A percentile compares a stretch with the other conserved stretches of the same genome.
Conservation (phyloP, 2,888 invertebrate species). For the Plebejus anna region DNA sequence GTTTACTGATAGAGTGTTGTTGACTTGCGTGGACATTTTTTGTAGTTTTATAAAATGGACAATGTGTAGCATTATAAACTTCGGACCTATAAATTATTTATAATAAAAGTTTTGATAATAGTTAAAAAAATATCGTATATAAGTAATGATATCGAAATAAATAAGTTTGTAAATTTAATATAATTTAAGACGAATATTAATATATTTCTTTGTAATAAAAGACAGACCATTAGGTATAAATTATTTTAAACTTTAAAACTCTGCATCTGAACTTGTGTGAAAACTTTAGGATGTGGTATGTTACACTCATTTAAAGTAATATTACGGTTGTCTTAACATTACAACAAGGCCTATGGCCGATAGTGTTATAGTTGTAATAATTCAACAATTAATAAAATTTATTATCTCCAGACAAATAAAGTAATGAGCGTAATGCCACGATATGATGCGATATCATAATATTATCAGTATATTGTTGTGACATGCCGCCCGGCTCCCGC, state of each 20-base stretch:
- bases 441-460: not conserved
- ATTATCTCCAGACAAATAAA: constrained; percentile 2
- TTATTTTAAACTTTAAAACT: not conserved
- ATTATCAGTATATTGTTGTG: not conserved
- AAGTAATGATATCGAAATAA: not conserved
- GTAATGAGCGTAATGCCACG: not conserved
- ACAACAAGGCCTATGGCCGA: not conserved
- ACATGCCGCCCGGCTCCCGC: not conserved
- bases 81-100: too few relatives aligned
- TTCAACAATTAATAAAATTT: not conserved
- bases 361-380: not conserved
- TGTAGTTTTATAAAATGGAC: not conserved
- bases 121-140: too few relatives aligned
- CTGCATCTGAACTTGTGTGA: not conserved
- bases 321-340: not conserved
- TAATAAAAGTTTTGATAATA: too few relatives aligned
- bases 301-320: too few relatives aligned
- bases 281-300: too few relatives aligned
- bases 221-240: not conserved
- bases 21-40: not conserved
- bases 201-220: not conserved
- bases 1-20: too few relatives aligned
- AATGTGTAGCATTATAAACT: too few relatives aligned
- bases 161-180: not conserved
- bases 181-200: not conserved